These are phyloP conservation scores for Fulica atra DNA, from an alignment of 2,113 vertebrate species.

Conservation along the genomic window DNA sequence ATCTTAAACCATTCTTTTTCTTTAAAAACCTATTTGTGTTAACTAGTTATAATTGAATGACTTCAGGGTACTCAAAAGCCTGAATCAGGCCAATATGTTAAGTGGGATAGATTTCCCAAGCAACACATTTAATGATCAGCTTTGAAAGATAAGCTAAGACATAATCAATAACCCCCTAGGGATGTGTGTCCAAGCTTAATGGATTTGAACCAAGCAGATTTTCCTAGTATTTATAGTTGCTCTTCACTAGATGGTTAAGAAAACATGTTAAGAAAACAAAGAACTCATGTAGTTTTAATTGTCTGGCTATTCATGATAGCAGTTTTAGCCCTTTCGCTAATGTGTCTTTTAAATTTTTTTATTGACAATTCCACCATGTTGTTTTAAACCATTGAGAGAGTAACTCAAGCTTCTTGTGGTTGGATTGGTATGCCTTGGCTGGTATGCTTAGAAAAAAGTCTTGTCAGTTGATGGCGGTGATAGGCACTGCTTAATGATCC, in stretches of 20 bases:
- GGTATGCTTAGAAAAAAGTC: neutral
- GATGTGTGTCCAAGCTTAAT: neutral
- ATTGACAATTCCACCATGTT: neutral
- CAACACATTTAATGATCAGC: slow-evolving; percentile 5
- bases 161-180: slow-evolving; percentile 35
- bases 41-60: slow-evolving; percentile 21
- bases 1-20: neutral
- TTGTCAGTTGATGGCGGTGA: neutral
- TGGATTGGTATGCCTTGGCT: neutral
- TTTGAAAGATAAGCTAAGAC: slow-evolving; percentile 21
- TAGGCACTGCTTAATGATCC: neutral
- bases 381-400: neutral
- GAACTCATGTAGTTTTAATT: neutral
- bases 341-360: neutral
- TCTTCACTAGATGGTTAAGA: neutral
- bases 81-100: neutral
- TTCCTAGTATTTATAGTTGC: neutral
- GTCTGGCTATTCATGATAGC: neutral
- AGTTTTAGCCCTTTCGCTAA: neutral
- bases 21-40: neutral
- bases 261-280: neutral
- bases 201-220: slow-evolving; percentile 7
- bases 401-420: neutral
- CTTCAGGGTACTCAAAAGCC: neutral
- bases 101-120: neutral